Percentiles rank a stretch among this genome's conserved stretches.
Evolutionary conservation across 2,888 invertebrate genomes (phyloP).

Genomic region (Quadroppia sp.): DNA sequence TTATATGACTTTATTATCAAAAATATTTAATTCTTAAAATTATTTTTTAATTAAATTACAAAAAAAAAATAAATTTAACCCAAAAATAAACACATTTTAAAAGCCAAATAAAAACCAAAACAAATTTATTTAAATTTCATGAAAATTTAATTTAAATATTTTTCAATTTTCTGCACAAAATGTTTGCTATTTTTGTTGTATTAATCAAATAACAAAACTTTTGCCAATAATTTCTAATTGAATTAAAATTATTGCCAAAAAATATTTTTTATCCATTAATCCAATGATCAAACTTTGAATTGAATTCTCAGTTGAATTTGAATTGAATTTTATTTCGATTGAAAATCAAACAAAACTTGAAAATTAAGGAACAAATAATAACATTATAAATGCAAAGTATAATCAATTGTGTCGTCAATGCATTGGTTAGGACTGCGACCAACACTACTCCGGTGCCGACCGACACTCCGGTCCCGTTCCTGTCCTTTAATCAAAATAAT

Average conservation of each 20-base stretch:
- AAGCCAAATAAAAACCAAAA: no score
- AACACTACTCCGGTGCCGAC: neutral
- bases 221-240: no score
- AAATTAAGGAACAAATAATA: neutral
- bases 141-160: neutral
- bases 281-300: no score
- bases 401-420: neutral
- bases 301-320: neutral
- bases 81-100: no score
- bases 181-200: no score
- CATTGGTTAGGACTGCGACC: neutral
- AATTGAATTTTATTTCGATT: neutral
- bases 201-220: conserved; percentile 3
- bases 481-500: neutral
- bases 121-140: no score
- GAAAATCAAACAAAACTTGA: neutral
- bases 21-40: neutral
- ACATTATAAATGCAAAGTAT: conserved; percentile 5
- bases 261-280: no score
- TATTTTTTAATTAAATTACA: no score
- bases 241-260: no score
- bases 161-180: neutral
- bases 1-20: conserved; percentile 3
- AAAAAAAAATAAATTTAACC: no score
- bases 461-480: neutral